These are phyloP conservation scores for Trichomalopsis sarcophagae DNA, from an alignment of 1,140 invertebrate species.

Conservation along the genomic window DNA sequence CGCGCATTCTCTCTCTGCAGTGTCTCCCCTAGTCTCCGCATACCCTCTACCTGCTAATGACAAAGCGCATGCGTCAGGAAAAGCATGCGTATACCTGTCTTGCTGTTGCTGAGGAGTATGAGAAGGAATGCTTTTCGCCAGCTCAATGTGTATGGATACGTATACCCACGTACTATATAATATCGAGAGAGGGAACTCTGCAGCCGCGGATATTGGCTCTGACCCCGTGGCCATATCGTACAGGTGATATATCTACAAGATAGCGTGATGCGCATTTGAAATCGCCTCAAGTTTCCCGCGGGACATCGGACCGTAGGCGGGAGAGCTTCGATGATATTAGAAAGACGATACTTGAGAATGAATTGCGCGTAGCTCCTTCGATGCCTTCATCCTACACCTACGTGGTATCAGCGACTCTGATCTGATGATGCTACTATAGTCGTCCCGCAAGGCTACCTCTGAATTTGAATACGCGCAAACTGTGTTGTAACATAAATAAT, in stretches of 20 bases:
- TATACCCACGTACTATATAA: neutral
- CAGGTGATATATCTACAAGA: neutral
- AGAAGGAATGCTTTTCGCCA: neutral
- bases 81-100: neutral
- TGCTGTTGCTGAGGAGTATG: neutral
- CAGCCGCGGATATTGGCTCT: constrained; percentile 3
- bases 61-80: neutral
- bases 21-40: too few species aligned
- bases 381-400: neutral
- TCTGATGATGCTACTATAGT: neutral
- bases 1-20: neutral
- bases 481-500: too few species aligned
- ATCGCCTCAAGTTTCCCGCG: constrained; percentile 13
- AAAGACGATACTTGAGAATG: constrained; percentile 14
- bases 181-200: neutral
- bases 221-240: neutral
- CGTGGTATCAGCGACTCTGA: neutral
- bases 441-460: neutral
- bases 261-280: constrained; percentile 25
- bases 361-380: neutral
- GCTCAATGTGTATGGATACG: neutral
- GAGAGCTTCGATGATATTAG: neutral
- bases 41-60: too few species aligned
- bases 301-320: neutral
- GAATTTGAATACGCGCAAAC: neutral